These are phyloP conservation scores for Tanypteryx hageni DNA, from an alignment of 2,888 invertebrate genomes.

Conservation along the genomic window DNA sequence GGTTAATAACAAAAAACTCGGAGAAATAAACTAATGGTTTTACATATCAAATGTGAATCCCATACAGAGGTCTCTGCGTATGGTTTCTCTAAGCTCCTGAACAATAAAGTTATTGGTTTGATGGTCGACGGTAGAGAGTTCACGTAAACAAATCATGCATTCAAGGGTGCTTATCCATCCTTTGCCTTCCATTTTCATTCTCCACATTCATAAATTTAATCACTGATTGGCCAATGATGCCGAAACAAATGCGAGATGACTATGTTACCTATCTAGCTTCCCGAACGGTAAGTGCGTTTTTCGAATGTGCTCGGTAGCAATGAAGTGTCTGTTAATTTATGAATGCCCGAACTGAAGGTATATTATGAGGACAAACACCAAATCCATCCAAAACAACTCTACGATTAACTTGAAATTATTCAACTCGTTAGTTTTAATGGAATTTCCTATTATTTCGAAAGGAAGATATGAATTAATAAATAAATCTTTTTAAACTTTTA, in stretches of 20 bases:
- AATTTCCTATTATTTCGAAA: not conserved
- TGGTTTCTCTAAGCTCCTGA: not conserved
- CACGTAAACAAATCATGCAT: not conserved
- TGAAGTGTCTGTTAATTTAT: not conserved
- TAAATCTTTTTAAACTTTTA: no score
- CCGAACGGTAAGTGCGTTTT: not conserved
- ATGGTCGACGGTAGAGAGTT: not conserved
- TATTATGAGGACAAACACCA: not conserved
- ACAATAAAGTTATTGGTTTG: not conserved
- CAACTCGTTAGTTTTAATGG: not conserved
- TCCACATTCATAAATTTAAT: not conserved
- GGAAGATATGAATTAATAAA: no score
- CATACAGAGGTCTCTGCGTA: not conserved
- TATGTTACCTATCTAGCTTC: not conserved
- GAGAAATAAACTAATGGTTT: not conserved
- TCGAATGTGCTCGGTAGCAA: not conserved
- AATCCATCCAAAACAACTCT: not conserved
- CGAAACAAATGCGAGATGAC: not conserved
- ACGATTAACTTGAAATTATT: not conserved
- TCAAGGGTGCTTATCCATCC: conserved; percentile 8
- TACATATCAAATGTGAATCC: conserved; percentile 11
- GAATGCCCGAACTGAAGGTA: not conserved
- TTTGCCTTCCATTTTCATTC: not conserved
- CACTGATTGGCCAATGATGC: not conserved
- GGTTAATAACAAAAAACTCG: no score